A percentile compares a stretch with the other conserved stretches of the same genome.
phyloP scores from a whole-genome alignment of 1,140 invertebrate genomes.

The Solenopsis invicta region DNA sequence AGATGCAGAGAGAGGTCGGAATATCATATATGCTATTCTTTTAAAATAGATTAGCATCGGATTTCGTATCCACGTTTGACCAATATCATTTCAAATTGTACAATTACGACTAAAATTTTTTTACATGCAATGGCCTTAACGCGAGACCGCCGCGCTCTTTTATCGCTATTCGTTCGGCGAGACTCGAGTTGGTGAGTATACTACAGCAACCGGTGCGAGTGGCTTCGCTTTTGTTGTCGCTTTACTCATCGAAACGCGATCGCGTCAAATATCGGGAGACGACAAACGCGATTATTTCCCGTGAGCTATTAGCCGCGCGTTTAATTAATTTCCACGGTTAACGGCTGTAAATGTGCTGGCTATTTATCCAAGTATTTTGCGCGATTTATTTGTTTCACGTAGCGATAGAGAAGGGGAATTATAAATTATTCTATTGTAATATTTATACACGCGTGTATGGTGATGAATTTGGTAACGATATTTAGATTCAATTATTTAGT shows the following conservation, averaged over 20 bases:
- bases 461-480: conserved; percentile 1
- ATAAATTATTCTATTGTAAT: conserved; percentile 10
- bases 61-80: too few relatives aligned
- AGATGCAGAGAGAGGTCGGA: too few relatives aligned
- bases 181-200: background rate
- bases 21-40: too few relatives aligned
- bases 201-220: too few relatives aligned
- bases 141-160: background rate
- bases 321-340: conserved; percentile 14
- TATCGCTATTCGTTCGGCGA: background rate
- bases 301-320: conserved; percentile 2
- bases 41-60: too few relatives aligned
- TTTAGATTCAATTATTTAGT: conserved; percentile 2
- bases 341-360: conserved; percentile 1
- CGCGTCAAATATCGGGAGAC: conserved; percentile 11
- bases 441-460: background rate
- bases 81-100: too few relatives aligned
- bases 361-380: conserved; percentile 9
- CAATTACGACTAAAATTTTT: too few relatives aligned
- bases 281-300: conserved; percentile 21
- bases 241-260: background rate
- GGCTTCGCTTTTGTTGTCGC: background rate
- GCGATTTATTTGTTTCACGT: background rate
- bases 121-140: background rate
- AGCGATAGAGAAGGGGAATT: background rate